Percentiles rank a stretch among this genome's conserved stretches.
Evolutionary conservation across 2,888 invertebrate species (phyloP).

Genomic region (Pyrrhia umbra): DNA sequence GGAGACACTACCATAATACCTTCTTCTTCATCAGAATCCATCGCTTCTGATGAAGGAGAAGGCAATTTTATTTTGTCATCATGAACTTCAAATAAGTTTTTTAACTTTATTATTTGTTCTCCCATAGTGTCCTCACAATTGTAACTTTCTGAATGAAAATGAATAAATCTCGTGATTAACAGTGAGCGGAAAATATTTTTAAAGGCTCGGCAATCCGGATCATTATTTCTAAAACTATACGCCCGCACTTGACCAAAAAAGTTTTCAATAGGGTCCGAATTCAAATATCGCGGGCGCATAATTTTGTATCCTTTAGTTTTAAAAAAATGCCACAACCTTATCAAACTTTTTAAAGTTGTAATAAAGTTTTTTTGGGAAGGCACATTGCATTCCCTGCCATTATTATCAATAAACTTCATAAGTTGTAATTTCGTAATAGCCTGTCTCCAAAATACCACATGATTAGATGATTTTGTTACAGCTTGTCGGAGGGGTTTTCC

Average conservation of each 20-base stretch:
- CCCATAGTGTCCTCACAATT: constrained; percentile 23
- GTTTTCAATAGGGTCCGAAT: constrained; percentile 24
- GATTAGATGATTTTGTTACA: too few species aligned
- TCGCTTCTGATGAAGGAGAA: too few species aligned
- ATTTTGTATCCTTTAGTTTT: not conserved
- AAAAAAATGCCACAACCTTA: not conserved
- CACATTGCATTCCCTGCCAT: not conserved
- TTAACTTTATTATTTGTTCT: constrained; percentile 26
- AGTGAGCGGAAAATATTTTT: constrained; percentile 51
- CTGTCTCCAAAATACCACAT: not conserved
- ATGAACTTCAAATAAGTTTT: constrained; percentile 3
- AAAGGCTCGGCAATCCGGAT: constrained; percentile 57
- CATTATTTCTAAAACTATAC: constrained; percentile 59
- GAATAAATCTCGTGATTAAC: constrained; percentile 17
- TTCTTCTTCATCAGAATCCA: too few species aligned
- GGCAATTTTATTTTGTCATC: too few species aligned
- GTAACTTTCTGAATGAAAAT: too few species aligned
- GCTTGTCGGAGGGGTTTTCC: too few species aligned
- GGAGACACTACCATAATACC: too few species aligned
- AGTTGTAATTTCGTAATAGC: not conserved
- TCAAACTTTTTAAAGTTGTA: not conserved
- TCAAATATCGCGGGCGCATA: constrained; percentile 2
- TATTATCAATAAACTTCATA: not conserved
- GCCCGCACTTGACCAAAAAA: constrained; percentile 62
- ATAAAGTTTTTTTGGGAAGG: constrained; percentile 1